Base-by-base conservation (phyloP, 1,140 invertebrate genomes). In the Armadillidium nasatum region DNA sequence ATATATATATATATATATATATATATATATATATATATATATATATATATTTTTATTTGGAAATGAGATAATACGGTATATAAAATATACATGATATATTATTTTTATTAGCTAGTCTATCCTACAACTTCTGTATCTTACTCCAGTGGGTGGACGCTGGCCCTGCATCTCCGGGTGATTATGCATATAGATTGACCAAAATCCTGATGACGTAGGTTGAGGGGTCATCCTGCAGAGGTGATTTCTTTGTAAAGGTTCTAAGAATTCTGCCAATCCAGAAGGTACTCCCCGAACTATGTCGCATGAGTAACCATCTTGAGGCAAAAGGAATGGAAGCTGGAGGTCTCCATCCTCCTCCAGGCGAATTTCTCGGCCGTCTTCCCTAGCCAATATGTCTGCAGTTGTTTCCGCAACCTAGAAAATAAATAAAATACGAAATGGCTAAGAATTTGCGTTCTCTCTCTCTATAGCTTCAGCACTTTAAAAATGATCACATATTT, bases 251-350 rank as follows among this genome's bases (percentile, higher is more conserved):
- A 98, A 86, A 3, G 94, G 94, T 73, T 91, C 89, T 23, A 98
- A 86, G 84, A 97, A 98, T 84, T 98, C 96, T 0, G 93, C 91
- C 23, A 98, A 86, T 7, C 94, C 95, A n/a, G 79, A 81, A 21
- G 96, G 96, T 69, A 97, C 91, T 45, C 95, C 95, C 72, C 93
- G 87, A 69, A 96, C 94, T 60, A 97, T 93, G 86, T 99, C 96
- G 85, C 95, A 97, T 83, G 95, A 96, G 86, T 98, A 99, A 13
- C 97, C 97, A 87, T 99, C 97, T 83, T 97, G 95, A 0, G 97
- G 97, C 13, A 99, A 87, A 7, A 99, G 86, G 73, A 99, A 91
- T 6, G 94, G 94, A 19, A 98, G 86, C 81, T 93, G 91, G 21
- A 99, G 88, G 81, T 95, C 92, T 11, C 90, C 88, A 82, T 95